phyloP scores from a whole-genome alignment of 2,888 invertebrate genomes.

The Acleris holmiana region DNA sequence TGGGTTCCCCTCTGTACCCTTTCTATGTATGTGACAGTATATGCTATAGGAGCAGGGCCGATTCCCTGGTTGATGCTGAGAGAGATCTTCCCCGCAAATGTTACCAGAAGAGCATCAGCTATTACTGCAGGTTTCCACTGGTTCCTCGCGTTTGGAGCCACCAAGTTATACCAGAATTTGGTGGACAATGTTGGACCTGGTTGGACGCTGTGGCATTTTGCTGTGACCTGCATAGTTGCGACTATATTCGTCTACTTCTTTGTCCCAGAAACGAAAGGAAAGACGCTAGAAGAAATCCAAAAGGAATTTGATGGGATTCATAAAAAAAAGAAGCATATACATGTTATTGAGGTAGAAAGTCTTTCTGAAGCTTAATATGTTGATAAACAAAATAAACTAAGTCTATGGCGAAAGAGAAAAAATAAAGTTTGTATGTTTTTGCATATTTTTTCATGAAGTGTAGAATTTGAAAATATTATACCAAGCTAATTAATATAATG shows the following conservation, averaged over 20 bases:
- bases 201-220: conserved; percentile 88
- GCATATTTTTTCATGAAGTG: too few relatives aligned
- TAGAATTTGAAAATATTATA: too few relatives aligned
- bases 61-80: conserved; percentile 89
- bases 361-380: conserved; percentile 56
- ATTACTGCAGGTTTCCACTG: conserved; percentile 88
- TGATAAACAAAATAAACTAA: neutral
- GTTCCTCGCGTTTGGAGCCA: conserved; percentile 87
- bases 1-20: conserved; percentile 85
- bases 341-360: conserved; percentile 76
- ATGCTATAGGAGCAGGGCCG: conserved; percentile 88
- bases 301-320: conserved; percentile 77
- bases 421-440: too few relatives aligned
- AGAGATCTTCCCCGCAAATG: conserved; percentile 87
- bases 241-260: conserved; percentile 86
- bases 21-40: conserved; percentile 84
- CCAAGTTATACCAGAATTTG: conserved; percentile 86
- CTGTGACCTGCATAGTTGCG: conserved; percentile 83
- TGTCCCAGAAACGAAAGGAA: conserved; percentile 88
- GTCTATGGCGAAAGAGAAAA: neutral
- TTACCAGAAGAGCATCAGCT: conserved; percentile 86
- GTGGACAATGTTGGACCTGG: conserved; percentile 81
- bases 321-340: conserved; percentile 70
- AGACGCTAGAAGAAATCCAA: conserved; percentile 82
- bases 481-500: too few relatives aligned